phyloP scores from a whole-genome alignment of 2,888 invertebrate species.

The Philopedon plagiatum region DNA sequence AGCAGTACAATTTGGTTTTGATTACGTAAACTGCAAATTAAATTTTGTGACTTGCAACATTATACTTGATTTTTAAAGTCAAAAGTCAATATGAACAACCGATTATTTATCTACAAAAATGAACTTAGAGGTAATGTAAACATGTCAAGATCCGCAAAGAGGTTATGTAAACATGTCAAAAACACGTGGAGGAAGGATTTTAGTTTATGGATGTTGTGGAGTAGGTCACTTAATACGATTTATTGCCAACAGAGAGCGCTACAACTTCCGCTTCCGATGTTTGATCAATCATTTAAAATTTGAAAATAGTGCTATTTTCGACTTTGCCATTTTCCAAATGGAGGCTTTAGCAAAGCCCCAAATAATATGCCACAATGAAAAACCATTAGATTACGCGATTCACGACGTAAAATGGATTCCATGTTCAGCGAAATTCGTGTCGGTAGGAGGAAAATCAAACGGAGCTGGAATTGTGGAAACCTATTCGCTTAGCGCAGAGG shows the following conservation, averaged over 20 bases:
- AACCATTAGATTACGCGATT: conserved; percentile 85
- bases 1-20: conserved; percentile 1
- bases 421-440: conserved; percentile 92
- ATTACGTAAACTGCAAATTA: conserved; percentile 5
- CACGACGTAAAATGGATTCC: conserved; percentile 98
- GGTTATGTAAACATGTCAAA: conserved; percentile 5
- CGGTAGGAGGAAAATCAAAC: conserved; percentile 87
- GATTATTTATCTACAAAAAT: not conserved
- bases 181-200: not conserved
- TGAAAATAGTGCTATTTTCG: not conserved
- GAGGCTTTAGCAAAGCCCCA: conserved; percentile 84
- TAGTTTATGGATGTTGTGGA: not conserved
- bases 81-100: too few species aligned
- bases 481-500: conserved; percentile 83
- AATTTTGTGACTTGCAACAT: conserved; percentile 16
- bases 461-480: conserved; percentile 90
- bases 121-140: too few species aligned
- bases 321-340: conserved; percentile 21
- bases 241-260: not conserved
- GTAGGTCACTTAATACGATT: not conserved
- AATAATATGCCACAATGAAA: conserved; percentile 90
- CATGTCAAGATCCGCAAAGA: not conserved
- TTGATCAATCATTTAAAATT: conserved; percentile 35
- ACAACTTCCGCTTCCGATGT: conserved; percentile 31
- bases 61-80: too few species aligned